Base-by-base conservation (phyloP, 2,113 vertebrate species). In the Cairina moschata region DNA sequence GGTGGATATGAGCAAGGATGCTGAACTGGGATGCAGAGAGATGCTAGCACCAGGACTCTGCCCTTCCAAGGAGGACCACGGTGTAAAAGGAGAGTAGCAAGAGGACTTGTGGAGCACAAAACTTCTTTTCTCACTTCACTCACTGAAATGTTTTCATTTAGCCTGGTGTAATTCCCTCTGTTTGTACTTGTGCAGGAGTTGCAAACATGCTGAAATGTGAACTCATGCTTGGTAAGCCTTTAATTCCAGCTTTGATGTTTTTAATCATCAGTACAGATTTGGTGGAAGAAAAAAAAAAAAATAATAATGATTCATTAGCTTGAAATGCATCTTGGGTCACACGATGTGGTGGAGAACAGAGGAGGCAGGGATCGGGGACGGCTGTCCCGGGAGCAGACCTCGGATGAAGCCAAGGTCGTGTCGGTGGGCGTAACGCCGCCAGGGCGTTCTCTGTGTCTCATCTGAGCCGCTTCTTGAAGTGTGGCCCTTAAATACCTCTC, bases 161-260 rank as follows among this genome's bases (percentile, higher is more conserved):
- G 67, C 76, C 79, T 21, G 73, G 42, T 88, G 14, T 91, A 82
- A 88, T 91, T 95, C 94, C 31, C 93, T 40, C 82, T 73, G 16
- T 86, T 91, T 73, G 91, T 78, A 34, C 81, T 72, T 29, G 86
- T 71, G 93, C 83, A 77, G 90, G 4, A 75, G 90, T 83, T 72
- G 86, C 93, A 82, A 90, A 92, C 86, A 58, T 1, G 86, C 90
- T 92, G 95, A 86, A 93, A 93, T 93, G 58, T 2, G 80, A 93
- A 95, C 90, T 96, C 56, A 29, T 31, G 83, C 90, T 82, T 2
- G 26, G 54, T 96, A 95, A 96, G 93, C 95, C 92, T 92, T 94
- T 97, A 97, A 97, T 95, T 95, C 95, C 92, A 91, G 93, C 96
- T 96, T 96, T 96, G 90, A 95, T 96, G 95, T 87, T 96, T 97